Conservation (phyloP, 1,140 invertebrate species). For the Xylocopa sonorina region DNA sequence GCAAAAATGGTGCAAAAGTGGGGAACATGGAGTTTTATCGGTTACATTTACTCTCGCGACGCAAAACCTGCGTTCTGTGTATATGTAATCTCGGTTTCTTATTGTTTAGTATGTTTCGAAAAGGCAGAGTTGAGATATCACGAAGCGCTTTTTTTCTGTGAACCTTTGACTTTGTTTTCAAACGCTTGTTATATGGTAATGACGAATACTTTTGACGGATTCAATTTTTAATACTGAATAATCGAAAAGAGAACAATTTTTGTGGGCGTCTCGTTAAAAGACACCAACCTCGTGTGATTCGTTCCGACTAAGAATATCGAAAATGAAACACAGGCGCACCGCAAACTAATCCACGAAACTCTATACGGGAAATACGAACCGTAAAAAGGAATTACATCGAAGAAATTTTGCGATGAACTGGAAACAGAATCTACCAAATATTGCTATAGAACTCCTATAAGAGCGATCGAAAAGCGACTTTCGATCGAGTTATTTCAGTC, state of each 20-base stretch:
- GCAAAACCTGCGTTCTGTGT: too few species aligned
- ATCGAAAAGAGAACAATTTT: not conserved
- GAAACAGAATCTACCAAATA: not conserved
- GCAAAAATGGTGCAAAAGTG: slow-evolving; percentile 44
- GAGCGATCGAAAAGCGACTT: not conserved
- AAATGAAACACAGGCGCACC: not conserved
- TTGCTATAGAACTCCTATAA: not conserved
- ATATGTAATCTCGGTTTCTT: not conserved
- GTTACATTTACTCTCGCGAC: not conserved
- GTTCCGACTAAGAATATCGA: not conserved
- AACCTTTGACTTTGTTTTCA: not conserved
- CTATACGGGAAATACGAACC: not conserved
- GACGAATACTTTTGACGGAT: not conserved
- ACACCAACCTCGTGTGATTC: not conserved
- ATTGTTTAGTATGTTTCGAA: not conserved
- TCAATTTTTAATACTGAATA: not conserved
- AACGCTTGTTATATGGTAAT: not conserved
- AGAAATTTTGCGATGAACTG: not conserved
- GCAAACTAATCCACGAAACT: not conserved
- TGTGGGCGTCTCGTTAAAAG: not conserved
- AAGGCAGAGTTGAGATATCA: not conserved
- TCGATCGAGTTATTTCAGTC: not conserved
- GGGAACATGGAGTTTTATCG: slow-evolving; percentile 16
- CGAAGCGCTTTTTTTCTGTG: slow-evolving; percentile 11
- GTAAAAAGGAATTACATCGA: not conserved